phyloP scores from a whole-genome alignment of 2,113 vertebrate species.

The Orcinus orca region DNA sequence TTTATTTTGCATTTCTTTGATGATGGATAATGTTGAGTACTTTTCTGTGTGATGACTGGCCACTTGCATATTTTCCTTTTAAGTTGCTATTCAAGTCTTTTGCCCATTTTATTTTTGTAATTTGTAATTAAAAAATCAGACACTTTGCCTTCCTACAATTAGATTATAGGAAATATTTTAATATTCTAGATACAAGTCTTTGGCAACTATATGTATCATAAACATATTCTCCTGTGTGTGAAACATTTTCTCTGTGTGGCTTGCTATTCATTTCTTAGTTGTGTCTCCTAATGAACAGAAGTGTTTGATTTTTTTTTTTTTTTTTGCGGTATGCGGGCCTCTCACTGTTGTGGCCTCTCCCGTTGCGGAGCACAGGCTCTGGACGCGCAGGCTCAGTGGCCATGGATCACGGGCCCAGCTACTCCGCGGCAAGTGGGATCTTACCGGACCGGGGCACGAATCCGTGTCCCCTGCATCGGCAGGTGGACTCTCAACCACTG shows the following conservation, averaged over 20 bases:
- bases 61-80: neutral
- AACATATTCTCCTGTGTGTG: slow-evolving; percentile 16
- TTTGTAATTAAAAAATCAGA: neutral
- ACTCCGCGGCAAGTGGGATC: too few relatives aligned
- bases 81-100: slow-evolving; percentile 2
- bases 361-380: too few relatives aligned
- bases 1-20: neutral
- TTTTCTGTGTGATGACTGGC: neutral
- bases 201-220: neutral
- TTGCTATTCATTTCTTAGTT: slow-evolving; percentile 34
- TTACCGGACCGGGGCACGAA: too few relatives aligned
- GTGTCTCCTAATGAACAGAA: slow-evolving; percentile 26
- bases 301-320: neutral
- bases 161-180: neutral
- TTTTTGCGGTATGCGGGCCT: too few relatives aligned
- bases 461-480: too few relatives aligned
- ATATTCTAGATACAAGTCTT: neutral
- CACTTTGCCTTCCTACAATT: slow-evolving; percentile 15
- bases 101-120: neutral
- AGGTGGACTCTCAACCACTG: too few relatives aligned
- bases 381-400: too few relatives aligned
- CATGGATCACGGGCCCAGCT: too few relatives aligned
- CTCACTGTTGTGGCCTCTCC: too few relatives aligned
- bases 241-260: slow-evolving; percentile 21
- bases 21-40: neutral